Base-by-base conservation (phyloP, 2,797 vertebrate genomes). In the Phataginus tricuspis region DNA sequence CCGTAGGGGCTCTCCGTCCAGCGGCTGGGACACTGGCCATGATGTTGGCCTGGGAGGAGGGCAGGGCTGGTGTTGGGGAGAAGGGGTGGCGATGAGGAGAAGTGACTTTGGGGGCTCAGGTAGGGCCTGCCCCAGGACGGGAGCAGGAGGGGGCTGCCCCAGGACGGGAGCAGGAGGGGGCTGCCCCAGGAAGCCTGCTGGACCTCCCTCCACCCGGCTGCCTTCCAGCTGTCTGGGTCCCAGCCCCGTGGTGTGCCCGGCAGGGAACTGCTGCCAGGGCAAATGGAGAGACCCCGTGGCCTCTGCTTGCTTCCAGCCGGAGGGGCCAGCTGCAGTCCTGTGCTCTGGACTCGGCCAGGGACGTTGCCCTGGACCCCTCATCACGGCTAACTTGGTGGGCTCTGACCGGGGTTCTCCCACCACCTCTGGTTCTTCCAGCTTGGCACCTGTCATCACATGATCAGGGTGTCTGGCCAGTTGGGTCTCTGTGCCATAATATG, bases 361-460 rank as follows among this genome's bases (percentile, higher is more conserved):
- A 5, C 15, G 12, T 6, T 18, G 31, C 23, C n/a, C 4, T 31
- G 0, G 23, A 7, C 7, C 57, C 29, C 29, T n/a, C 4, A 27
- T 39, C 57, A 19, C 8, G 37, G 21, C 27, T 1, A 7, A 27
- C 5, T 0, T 11, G 1, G 13, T 3, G 5, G 55, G 69, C 59
- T 23, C 18, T 11, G 3, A 6, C 2, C 86, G 29, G 7, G 25
- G 31, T 71, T 14, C 23, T 63, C 57, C 71, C 27, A 34, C 18
- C 86, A 13, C 16, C 12, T 29, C 16, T 1, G 0, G 8, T 1
- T 5, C 42, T 6, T n/a, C 42, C 0, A 42, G 21, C 42, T 37
- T 7, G 0, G 6, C 2, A 12, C 39, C 1, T 27, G 15, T 5
- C 1, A 15, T 63, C 39, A 4, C 31, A 0, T 2, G 57, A 61